phyloP scores from a whole-genome alignment of 2,113 vertebrate species.

The Mirounga angustirostris region DNA sequence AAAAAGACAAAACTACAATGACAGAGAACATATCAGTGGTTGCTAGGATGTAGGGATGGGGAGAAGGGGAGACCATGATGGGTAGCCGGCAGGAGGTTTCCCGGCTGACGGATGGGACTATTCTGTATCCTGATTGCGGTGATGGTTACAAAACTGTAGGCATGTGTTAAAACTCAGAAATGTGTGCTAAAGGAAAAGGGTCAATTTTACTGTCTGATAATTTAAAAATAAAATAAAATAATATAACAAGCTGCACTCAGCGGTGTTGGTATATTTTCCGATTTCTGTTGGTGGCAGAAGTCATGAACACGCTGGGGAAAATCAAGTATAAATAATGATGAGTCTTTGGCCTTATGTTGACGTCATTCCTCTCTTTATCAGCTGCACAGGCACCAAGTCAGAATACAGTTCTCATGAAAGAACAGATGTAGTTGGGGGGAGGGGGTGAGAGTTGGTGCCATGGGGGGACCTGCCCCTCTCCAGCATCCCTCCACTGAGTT shows the following conservation, averaged over 20 bases:
- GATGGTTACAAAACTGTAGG: neutral
- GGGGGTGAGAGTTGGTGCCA: neutral
- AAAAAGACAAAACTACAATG: neutral
- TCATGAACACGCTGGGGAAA: neutral
- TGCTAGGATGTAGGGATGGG: neutral
- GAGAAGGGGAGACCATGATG: neutral
- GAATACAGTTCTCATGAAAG: no score
- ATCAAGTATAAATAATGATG: no score
- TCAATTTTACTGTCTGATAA: no score
- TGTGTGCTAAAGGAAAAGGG: neutral
- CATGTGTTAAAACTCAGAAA: neutral
- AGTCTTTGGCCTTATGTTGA: neutral
- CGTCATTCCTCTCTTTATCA: neutral
- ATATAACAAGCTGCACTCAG: neutral
- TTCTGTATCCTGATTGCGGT: neutral
- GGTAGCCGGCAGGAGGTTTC: rapidly evolving
- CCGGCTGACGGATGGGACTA: neutral
- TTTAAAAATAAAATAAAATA: neutral
- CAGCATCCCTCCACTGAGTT: no score
- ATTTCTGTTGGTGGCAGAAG: neutral
- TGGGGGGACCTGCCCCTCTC: neutral
- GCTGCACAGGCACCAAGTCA: no score
- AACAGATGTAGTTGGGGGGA: neutral
- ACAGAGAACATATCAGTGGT: neutral
- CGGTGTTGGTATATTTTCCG: neutral